Evolutionary conservation across 2,113 vertebrate genomes (phyloP), one percentile per base, ranked within the genome.

Genomic region (Hyla sarda): DNA sequence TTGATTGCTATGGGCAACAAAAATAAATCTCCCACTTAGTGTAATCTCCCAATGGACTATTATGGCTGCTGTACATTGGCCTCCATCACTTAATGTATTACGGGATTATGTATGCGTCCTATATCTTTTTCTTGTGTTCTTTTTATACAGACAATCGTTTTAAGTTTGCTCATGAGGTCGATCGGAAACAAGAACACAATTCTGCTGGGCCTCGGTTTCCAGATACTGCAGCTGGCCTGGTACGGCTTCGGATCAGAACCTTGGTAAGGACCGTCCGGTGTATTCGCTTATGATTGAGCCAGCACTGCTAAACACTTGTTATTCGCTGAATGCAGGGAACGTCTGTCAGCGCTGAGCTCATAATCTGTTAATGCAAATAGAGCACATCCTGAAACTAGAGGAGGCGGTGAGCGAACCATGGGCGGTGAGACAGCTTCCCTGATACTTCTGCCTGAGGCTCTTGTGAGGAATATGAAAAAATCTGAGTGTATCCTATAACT

Each of bases 181-280:
- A 97, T 97, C 89, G 96, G 96, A 90, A 97, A 97, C 89, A 97
- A 97, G 91, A 97, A 97, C 65, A 97, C 96, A 71, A 97, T 97
- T 89, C 90, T 97, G 1, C 88, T 97, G 89, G 96, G 96, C 3
- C 91, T 97, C 0, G 96, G 96, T 12, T 97, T 97, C 90, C 96
- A 97, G 11, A 97, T 97, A 82, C 87, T 97, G 14, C 96, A 97
- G 37, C 92, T 97, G 16, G 96, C 96, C 0, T 97, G 96, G 96
- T 97, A 97, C 0, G 96, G 96, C 87, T 96, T 97, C 73, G 96
- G 96, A 5, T 97, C 96, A 1, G 96, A 97, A 69, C 95, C 96
- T 0, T 97, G 96, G 96, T 96, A 94, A 0, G 95, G 91, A 78
- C n/a, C 14, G 0, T 0, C 48, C 11, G 17, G 3, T 50, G 17